A percentile compares a stretch with the other conserved stretches of the same genome.
These are phyloP conservation scores for Pantala flavescens DNA, from an alignment of 1,140 invertebrate species.

Conservation along the genomic window DNA sequence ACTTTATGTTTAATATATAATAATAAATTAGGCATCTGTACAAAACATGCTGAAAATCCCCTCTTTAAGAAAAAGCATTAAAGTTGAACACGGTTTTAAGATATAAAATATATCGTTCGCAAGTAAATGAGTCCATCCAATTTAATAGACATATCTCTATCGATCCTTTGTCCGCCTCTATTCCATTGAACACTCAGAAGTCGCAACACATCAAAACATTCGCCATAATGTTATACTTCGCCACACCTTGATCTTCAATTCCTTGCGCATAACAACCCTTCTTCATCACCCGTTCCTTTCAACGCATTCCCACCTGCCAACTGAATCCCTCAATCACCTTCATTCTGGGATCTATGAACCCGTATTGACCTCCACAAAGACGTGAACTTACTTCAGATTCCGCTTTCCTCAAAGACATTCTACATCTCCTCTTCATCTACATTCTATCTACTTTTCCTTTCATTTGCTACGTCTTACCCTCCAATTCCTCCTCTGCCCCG, in stretches of 20 bases:
- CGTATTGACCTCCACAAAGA: neutral
- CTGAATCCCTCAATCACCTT: neutral
- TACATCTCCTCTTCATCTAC: neutral
- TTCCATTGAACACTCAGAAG: too few relatives aligned
- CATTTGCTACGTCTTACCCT: too few relatives aligned
- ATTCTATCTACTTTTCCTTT: neutral
- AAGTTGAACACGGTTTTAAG: too few relatives aligned
- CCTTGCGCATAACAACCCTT: neutral
- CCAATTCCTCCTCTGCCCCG: neutral
- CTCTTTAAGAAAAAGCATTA: too few relatives aligned
- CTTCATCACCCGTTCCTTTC: neutral
- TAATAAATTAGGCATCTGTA: too few relatives aligned
- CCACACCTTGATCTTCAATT: neutral
- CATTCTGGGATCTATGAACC: neutral
- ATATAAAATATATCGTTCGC: too few relatives aligned
- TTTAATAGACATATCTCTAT: too few relatives aligned
- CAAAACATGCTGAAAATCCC: too few relatives aligned
- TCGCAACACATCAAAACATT: neutral
- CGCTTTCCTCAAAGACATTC: neutral
- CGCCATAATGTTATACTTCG: conserved; percentile 6
- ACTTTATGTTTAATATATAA: too few relatives aligned
- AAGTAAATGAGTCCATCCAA: too few relatives aligned
- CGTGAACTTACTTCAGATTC: conserved; percentile 5
- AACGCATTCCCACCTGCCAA: neutral
- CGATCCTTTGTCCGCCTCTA: too few relatives aligned